Base-by-base conservation (phyloP, 2,888 invertebrate genomes). In the Melieria picta region DNA sequence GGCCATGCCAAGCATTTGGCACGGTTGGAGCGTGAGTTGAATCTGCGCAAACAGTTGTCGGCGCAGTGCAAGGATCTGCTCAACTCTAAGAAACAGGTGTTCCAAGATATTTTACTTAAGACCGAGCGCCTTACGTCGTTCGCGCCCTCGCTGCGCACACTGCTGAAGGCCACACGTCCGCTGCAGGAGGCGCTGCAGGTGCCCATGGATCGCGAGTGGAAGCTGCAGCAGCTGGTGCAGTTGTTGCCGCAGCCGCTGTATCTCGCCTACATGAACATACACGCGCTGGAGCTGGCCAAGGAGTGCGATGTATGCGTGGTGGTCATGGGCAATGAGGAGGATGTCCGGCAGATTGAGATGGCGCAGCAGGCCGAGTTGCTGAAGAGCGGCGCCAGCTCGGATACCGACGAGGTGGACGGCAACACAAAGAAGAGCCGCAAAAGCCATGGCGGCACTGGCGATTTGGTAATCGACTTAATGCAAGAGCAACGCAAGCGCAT, bases 1-100 rank as follows among this genome's bases (percentile, higher is more conserved):
- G 89, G 90, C 56, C 98, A 98, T 87, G 93, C 93, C 80, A 88
- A 93, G 74, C 93, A 94, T 81, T 86, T 98, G 74, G 94, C 96
- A 43, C 91, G 96, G 74, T 88, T 98, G 48, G 96, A 97, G 83
- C 97, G 96, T 93, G 98, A 98, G 85, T 87, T 97, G 65, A 91
- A 92, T 16, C 95, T 97, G 84, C 90, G 98, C 2, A 94, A 96
- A 82, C 92, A 94, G 79, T 88, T 97, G 60, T 91, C 96, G 1
- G 90, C 91, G 52, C 90, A 93, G 46, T 93, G 94, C 80, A 92
- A 91, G 80, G 91, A 93, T 75, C 87, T 96, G 7, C 91, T 94
- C 56, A 90, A 91, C 43, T 91, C 91, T 47, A 96, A 96, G 83
- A 94, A 94, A 79, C 89, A 90, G 61, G 91, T 96, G 3, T 91